Evolutionary conservation across 2,888 invertebrate genomes (phyloP).

Genomic region (Coecobrya sp.): DNA sequence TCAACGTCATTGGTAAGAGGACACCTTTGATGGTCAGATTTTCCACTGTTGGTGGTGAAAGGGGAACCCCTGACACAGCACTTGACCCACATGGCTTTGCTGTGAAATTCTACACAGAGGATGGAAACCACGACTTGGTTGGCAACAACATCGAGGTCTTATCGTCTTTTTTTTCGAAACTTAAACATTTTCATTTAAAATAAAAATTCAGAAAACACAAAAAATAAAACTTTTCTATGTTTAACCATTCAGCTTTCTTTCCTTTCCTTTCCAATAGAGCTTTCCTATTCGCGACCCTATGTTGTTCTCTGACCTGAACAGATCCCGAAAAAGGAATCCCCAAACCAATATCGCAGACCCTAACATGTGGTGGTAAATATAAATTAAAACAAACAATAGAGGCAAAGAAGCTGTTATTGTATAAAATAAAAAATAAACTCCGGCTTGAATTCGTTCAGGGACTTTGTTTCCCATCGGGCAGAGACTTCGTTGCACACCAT

Average conservation of each 20-base stretch:
- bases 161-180: too few relatives aligned
- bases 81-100: constrained; percentile 91
- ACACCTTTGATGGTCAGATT: constrained; percentile 94
- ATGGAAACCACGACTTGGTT: constrained; percentile 90
- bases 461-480: constrained; percentile 94
- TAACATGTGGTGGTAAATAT: constrained; percentile 98
- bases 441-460: constrained; percentile 87
- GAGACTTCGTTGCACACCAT: constrained; percentile 94
- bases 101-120: constrained; percentile 97
- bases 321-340: constrained; percentile 98
- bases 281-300: constrained; percentile 96
- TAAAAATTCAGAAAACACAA: too few relatives aligned
- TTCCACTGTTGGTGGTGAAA: constrained; percentile 96
- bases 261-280: too few relatives aligned
- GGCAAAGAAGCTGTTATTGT: too few relatives aligned
- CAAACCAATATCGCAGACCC: constrained; percentile 96
- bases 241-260: too few relatives aligned
- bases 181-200: too few relatives aligned
- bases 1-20: constrained; percentile 92
- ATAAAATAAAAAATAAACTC: too few relatives aligned
- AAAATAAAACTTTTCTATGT: too few relatives aligned
- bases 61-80: constrained; percentile 89
- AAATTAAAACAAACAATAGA: too few relatives aligned
- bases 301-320: constrained; percentile 95
- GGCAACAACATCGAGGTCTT: constrained; percentile 93